These are phyloP conservation scores for Euplexia lucipara DNA, from an alignment of 2,888 invertebrate species.

Conservation along the genomic window DNA sequence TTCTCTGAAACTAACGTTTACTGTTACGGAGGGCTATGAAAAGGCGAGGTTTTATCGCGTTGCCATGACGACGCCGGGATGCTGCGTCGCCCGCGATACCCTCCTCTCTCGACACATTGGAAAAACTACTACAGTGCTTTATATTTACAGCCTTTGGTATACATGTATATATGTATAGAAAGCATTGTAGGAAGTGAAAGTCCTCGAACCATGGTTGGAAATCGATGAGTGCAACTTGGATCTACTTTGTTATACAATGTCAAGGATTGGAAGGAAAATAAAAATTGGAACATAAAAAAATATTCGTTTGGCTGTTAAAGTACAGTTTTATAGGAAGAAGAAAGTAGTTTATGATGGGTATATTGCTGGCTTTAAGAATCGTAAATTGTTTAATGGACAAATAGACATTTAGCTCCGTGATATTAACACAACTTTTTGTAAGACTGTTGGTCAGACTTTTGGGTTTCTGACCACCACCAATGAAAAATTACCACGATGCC, in stretches of 20 bases:
- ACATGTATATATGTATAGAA: slow-evolving; percentile 69
- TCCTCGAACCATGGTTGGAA: slow-evolving; percentile 50
- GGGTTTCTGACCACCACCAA: too few relatives aligned
- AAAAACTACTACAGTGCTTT: slow-evolving; percentile 85
- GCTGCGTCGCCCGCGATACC: slow-evolving; percentile 86
- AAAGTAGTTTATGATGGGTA: neutral
- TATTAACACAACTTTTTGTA: too few relatives aligned
- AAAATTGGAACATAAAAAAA: neutral
- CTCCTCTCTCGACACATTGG: slow-evolving; percentile 82
- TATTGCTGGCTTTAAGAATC: neutral
- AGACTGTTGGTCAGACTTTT: too few relatives aligned
- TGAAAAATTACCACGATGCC: too few relatives aligned
- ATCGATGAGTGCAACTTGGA: slow-evolving; percentile 55
- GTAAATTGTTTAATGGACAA: neutral
- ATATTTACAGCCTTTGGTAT: slow-evolving; percentile 79
- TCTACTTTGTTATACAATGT: slow-evolving; percentile 27
- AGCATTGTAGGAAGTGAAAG: slow-evolving; percentile 70
- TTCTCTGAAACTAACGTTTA: slow-evolving; percentile 77
- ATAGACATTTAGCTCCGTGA: neutral
- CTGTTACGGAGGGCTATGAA: slow-evolving; percentile 86
- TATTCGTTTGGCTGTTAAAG: neutral
- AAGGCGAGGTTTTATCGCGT: slow-evolving; percentile 91
- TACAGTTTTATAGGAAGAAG: slow-evolving; percentile 1
- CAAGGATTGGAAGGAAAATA: slow-evolving; percentile 24
- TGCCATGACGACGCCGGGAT: slow-evolving; percentile 87